phyloP scores from a whole-genome alignment of 2,888 invertebrate species.

The Mylabris sibirica region DNA sequence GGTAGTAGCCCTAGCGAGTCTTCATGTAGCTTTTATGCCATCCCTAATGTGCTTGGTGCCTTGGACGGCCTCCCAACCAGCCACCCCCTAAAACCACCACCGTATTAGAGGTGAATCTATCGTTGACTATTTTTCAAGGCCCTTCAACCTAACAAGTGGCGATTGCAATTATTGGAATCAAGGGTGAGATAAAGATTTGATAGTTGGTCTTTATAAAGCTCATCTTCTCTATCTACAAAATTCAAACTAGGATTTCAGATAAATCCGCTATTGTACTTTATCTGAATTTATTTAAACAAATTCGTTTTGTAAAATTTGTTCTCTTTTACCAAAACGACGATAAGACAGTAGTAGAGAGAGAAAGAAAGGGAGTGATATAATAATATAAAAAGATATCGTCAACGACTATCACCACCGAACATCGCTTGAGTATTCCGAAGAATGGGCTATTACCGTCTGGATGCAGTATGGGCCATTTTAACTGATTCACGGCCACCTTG shows the following conservation, averaged over 20 bases:
- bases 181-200: slow-evolving; percentile 44
- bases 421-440: slow-evolving; percentile 31
- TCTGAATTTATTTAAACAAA: slow-evolving; percentile 21
- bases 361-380: no score
- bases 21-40: no score
- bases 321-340: not conserved
- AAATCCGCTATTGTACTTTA: slow-evolving; percentile 18
- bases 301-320: not conserved
- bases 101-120: no score
- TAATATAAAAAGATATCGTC: slow-evolving; percentile 27
- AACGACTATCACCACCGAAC: slow-evolving; percentile 23
- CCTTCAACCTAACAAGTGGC: slow-evolving; percentile 40
- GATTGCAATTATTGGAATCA: slow-evolving; percentile 44
- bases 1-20: no score
- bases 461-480: slow-evolving; percentile 45
- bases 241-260: slow-evolving; percentile 21
- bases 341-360: not conserved
- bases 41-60: no score
- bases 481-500: slow-evolving; percentile 61
- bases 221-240: slow-evolving; percentile 23
- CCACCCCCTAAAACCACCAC: no score
- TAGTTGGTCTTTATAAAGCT: slow-evolving; percentile 21
- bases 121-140: slow-evolving; percentile 32
- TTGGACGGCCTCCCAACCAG: no score
- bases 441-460: slow-evolving; percentile 37